phyloP scores from a whole-genome alignment of 2,797 vertebrate genomes.

The Huso huso region DNA sequence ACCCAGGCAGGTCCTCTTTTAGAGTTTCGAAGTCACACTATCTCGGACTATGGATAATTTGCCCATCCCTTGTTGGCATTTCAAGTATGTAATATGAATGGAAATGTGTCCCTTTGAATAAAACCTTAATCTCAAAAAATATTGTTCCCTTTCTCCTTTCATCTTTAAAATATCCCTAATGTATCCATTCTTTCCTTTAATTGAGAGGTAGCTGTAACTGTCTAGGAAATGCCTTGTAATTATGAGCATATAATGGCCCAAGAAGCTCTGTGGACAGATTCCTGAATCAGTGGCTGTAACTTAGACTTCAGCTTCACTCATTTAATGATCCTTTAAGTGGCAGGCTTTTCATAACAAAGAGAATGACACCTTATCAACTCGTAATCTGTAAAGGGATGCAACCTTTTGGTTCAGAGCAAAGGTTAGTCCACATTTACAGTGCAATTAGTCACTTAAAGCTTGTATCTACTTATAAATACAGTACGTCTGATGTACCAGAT shows the following conservation, averaged over 20 bases:
- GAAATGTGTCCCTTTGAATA: slow-evolving; percentile 30
- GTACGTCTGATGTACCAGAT: too few species aligned
- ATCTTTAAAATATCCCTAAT: slow-evolving; percentile 25
- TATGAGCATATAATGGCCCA: slow-evolving; percentile 13
- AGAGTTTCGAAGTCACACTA: slow-evolving; percentile 13
- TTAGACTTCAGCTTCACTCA: slow-evolving; percentile 28
- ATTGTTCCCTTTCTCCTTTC: slow-evolving; percentile 30
- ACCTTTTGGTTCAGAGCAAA: too few species aligned
- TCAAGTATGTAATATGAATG: slow-evolving; percentile 32
- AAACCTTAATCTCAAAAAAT: slow-evolving; percentile 29
- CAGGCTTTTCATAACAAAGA: slow-evolving; percentile 22
- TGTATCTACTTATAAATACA: too few species aligned
- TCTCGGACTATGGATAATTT: slow-evolving; percentile 26
- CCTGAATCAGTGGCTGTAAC: background rate
- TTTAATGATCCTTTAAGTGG: background rate
- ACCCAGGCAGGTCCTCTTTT: background rate
- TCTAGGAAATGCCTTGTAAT: slow-evolving; percentile 23
- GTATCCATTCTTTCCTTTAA: slow-evolving; percentile 25
- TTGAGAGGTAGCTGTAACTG: slow-evolving; percentile 26
- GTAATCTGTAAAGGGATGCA: background rate
- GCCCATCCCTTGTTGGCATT: slow-evolving; percentile 25
- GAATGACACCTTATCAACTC: slow-evolving; percentile 22
- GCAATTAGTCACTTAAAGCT: too few species aligned
- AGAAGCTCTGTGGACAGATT: background rate
- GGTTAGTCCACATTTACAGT: too few species aligned